Conservation (phyloP, 2,888 invertebrate species). For the Archaeoteleia sp. region DNA sequence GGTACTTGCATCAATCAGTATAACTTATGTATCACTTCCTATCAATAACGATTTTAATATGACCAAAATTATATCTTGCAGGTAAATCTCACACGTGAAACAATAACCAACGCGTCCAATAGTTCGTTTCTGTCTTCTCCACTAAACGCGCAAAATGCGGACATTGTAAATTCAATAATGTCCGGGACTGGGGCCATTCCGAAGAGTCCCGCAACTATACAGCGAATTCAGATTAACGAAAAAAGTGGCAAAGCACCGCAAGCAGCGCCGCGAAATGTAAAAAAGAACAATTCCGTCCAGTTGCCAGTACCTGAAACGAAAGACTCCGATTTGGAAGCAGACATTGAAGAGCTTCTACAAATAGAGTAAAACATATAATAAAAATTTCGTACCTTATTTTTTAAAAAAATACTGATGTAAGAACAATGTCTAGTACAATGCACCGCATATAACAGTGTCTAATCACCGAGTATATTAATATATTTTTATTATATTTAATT, state of each 20-base stretch:
- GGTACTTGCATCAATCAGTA: no score
- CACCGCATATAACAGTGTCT: background rate
- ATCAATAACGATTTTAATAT: no score
- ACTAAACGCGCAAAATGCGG: conserved; percentile 4
- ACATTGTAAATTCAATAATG: conserved; percentile 9
- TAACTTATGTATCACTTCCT: no score
- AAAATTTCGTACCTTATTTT: no score
- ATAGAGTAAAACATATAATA: conserved; percentile 52
- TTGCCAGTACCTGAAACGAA: conserved; percentile 52
- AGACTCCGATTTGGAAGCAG: conserved; percentile 65
- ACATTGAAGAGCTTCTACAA: conserved; percentile 67
- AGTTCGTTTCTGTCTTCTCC: no score
- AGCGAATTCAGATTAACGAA: conserved; percentile 19
- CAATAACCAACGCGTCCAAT: no score
- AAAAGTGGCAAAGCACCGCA: conserved; percentile 49
- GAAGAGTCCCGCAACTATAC: conserved; percentile 50
- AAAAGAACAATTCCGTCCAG: conserved; percentile 29
- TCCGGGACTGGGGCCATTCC: no score
- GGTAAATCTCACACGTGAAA: no score
- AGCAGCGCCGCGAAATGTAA: conserved; percentile 60
- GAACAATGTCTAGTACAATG: no score
- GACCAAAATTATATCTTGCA: no score
- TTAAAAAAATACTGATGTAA: conserved; percentile 2
- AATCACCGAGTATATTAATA: conserved; percentile 25
- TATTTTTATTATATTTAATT: conserved; percentile 33